Evolutionary conservation across 2,797 vertebrate species (phyloP), one percentile per base, ranked within the genome.

Genomic region (Lepilemur ruficaudatus): DNA sequence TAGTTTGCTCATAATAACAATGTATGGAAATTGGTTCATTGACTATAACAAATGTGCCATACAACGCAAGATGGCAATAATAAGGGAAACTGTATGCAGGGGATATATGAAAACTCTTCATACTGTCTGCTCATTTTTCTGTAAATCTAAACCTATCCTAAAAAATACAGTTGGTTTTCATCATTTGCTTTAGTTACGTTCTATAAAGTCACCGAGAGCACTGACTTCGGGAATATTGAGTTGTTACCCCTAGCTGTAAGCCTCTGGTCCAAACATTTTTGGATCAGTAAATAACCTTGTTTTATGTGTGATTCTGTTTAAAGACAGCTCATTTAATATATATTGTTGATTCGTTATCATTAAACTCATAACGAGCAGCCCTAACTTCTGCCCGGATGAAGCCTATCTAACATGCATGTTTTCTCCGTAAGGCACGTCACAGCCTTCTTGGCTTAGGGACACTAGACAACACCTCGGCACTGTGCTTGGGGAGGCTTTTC

Each of bases 141-240:
- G 38, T 78, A 92, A 70, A 85, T 93, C 48, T 91, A 89, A 91
- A 75, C 41, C 20, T 86, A 55, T 82, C 55, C 18, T 81, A 46
- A 94, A 84, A 93, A 57, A 72, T 52, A 91, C 65, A 92, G 76
- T 79, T 25, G 41, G 32, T 93, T 93, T 11, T 86, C 55, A 69
- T 67, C 88, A 59, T 79, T n/a, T 2, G 1, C 23, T 52, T 59
- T 92, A 61, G 23, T 43, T 93, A 48, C 73, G 12, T 61, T 35
- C 72, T 80, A 65, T 73, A 78, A 92, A 69, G 6, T 85, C 14
- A 69, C 70, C 25, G 61, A 91, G 35, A 91, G 50, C 86, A 88
- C 4, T 84, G 43, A 83, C n/a, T 72, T 92, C 81, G 32, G 94
- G 35, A 81, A 85, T 81, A 78, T 15, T 41, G 67, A 95, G 35